Evolutionary conservation across 2,113 vertebrate genomes (phyloP).

Genomic region (Cricetomys ansorgei): DNA sequence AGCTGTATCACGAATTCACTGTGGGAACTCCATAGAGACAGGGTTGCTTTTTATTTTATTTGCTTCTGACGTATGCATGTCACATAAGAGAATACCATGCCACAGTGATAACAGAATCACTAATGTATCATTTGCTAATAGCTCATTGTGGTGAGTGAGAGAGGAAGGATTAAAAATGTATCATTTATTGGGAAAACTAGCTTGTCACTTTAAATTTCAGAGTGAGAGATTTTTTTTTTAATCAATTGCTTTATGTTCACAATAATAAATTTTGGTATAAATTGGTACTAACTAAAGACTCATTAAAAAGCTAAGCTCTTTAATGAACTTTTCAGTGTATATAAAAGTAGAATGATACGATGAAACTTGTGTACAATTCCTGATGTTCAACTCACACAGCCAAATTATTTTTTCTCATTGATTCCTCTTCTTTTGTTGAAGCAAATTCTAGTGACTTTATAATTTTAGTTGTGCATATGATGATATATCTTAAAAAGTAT

Average conservation of each 20-base stretch:
- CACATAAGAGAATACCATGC: neutral
- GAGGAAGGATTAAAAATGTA: neutral
- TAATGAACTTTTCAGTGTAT: neutral
- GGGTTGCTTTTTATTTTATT: constrained; percentile 29
- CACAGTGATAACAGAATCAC: neutral
- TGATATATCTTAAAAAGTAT: neutral
- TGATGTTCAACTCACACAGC: neutral
- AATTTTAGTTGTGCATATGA: constrained; percentile 33
- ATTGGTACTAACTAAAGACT: neutral
- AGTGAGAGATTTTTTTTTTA: neutral
- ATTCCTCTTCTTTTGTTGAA: constrained; percentile 30
- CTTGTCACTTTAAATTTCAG: constrained; percentile 7
- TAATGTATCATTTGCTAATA: neutral
- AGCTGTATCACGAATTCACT: constrained; percentile 8
- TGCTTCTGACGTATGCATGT: neutral
- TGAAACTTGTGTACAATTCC: neutral
- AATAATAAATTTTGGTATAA: constrained; percentile 18
- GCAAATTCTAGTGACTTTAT: neutral
- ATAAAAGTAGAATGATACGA: neutral
- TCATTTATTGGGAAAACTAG: constrained; percentile 30
- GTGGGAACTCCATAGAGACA: neutral
- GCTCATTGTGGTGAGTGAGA: neutral
- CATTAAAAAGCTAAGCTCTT: neutral
- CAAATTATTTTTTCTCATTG: constrained; percentile 11
- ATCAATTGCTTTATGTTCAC: neutral